Evolutionary conservation across 2,888 invertebrate genomes (phyloP).

Genomic region (Eristalinus sepulchralis): DNA sequence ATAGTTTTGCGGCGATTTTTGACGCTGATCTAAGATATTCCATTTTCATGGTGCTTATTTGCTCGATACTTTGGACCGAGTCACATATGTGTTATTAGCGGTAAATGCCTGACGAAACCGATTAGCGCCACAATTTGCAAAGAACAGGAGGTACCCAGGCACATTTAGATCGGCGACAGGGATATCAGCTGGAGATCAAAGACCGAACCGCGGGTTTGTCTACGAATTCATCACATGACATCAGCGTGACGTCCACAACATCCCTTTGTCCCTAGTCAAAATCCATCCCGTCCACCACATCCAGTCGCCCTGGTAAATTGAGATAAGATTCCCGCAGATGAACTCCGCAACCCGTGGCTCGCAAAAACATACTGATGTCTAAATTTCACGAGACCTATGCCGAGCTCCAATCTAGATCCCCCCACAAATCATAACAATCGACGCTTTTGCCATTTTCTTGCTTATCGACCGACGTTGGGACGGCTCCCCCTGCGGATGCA

Average conservation of each 20-base stretch:
- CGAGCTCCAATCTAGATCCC: constrained; percentile 14
- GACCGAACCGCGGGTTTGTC: no score
- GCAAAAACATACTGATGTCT: constrained; percentile 52
- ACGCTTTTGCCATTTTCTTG: constrained; percentile 26
- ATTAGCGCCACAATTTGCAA: no score
- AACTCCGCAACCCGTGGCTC: constrained; percentile 3
- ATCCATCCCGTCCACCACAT: neutral
- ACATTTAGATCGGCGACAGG: no score
- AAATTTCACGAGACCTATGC: constrained; percentile 11
- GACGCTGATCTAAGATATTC: neutral
- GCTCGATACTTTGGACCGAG: neutral
- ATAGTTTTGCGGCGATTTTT: neutral
- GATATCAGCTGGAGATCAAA: no score
- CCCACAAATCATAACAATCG: constrained; percentile 12
- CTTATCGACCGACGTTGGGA: constrained; percentile 8
- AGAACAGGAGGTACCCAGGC: no score
- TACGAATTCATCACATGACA: no score
- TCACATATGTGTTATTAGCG: neutral
- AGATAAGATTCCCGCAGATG: constrained; percentile 4
- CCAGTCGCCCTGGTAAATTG: neutral
- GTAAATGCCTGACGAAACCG: no score
- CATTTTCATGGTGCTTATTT: neutral
- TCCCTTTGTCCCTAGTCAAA: neutral
- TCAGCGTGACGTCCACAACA: no score
- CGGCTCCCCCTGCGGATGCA: constrained; percentile 42